phyloP scores from a whole-genome alignment of 2,888 invertebrate genomes.

The Heliconius ismenius region DNA sequence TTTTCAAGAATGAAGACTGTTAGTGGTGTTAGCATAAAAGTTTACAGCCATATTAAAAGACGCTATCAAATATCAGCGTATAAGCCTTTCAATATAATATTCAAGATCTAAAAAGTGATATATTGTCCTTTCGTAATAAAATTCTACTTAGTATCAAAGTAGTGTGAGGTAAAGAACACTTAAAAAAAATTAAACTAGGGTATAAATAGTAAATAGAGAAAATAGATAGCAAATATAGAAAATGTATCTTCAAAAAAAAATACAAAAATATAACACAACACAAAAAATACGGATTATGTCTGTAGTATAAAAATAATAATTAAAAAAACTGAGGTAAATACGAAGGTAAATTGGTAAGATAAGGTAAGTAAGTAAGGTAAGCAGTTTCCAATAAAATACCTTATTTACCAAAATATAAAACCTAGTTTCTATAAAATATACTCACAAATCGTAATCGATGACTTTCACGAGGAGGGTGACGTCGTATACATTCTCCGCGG shows the following conservation, averaged over 20 bases:
- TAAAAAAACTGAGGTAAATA: background rate
- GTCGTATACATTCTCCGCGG: conserved; percentile 90
- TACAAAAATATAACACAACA: too few relatives aligned
- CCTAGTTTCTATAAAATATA: too few relatives aligned
- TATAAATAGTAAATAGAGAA: too few relatives aligned
- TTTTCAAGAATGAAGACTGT: background rate
- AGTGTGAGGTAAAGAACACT: background rate
- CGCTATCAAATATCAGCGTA: background rate
- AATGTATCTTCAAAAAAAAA: too few relatives aligned
- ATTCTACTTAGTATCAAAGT: background rate
- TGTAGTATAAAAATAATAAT: too few relatives aligned
- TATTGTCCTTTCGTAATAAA: background rate
- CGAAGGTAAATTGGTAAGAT: background rate
- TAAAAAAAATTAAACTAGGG: too few relatives aligned
- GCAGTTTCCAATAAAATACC: conserved; percentile 17
- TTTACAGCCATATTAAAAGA: background rate
- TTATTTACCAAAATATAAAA: background rate
- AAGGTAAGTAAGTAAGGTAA: background rate
- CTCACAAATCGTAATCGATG: conserved; percentile 93
- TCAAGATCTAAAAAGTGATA: background rate
- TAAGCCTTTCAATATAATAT: background rate
- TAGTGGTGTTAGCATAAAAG: background rate
- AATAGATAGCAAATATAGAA: too few relatives aligned
- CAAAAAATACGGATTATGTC: too few relatives aligned
- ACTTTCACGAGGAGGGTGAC: conserved; percentile 92